Base-by-base conservation (phyloP, 2,113 vertebrate genomes). In the Sapajus apella region DNA sequence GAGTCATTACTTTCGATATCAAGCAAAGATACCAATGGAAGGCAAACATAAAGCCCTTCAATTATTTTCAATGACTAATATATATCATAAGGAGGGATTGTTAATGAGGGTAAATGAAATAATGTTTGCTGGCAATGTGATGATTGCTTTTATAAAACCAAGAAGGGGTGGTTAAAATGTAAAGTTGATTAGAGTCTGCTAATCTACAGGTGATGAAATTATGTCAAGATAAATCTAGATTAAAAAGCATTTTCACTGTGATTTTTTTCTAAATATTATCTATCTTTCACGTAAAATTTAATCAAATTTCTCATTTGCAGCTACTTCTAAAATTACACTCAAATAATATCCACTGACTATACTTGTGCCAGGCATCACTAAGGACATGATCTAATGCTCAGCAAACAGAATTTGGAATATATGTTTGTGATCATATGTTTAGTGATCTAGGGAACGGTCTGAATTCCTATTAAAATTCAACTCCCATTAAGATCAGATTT, bases 71-170 rank as follows among this genome's bases (percentile, higher is more conserved):
- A 90, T 93, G 91, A 85, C 75, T 91, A 92, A 94, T 90, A 95
- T 82, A 90, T 72, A 96, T 94, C 66, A 96, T 21, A 77, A 64
- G 32, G 77, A 92, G 37, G 87, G 73, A 37, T 45, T 75, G 73
- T 89, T 97, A 97, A 96, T 95, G 72, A 97, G 73, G 95, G 70
- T 87, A 96, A 97, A 96, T 96, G 72, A 97, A 97, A 83, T 94
- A 94, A 95, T 73, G 94, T 91, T 93, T 97, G 75, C 90, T 94
- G 75, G 55, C 55, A 96, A 91, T 81, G 72, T 77, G 64, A 94
- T 87, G 40, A 86, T 80, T 68, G 55, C 81, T 86, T 89, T 97
- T 82, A 97, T 92, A 87, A 96, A 92, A 56, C 56, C 87, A 96
- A 96, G 85, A 91, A 84, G 77, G 96, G 85, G 73, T 96, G 43